phyloP scores from a whole-genome alignment of 2,797 vertebrate genomes.

The Pyrrhura leucotis region DNA sequence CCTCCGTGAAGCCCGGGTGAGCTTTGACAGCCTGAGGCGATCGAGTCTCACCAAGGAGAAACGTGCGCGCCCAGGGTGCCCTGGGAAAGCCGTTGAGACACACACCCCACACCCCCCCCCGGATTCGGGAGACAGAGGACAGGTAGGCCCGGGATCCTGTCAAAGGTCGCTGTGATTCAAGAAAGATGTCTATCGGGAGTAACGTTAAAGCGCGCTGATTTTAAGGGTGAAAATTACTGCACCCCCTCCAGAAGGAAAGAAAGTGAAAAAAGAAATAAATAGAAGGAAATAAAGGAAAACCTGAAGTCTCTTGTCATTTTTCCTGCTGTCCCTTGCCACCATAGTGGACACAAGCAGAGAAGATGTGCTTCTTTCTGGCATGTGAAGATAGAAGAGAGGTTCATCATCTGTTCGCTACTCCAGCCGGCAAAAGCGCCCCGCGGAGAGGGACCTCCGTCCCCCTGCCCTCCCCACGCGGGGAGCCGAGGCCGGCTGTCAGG shows the following conservation, averaged over 20 bases:
- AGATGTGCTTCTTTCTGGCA: background rate
- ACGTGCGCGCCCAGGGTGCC: too few species aligned
- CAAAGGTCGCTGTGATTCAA: background rate
- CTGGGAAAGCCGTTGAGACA: background rate
- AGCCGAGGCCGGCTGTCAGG: background rate
- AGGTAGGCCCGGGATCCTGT: background rate
- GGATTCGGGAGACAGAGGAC: accelerated
- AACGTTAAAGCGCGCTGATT: background rate
- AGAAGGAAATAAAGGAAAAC: background rate
- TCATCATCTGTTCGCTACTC: background rate
- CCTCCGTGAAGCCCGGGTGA: background rate
- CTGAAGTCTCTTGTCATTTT: background rate
- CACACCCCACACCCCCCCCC: too few species aligned
- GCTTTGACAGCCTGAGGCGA: background rate
- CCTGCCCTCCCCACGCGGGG: background rate
- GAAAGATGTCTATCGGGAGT: background rate
- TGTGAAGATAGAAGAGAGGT: background rate
- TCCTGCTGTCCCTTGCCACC: background rate
- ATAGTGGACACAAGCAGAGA: background rate
- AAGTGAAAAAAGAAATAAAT: accelerated
- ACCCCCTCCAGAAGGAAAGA: background rate
- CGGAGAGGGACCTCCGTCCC: background rate
- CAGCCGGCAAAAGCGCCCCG: background rate
- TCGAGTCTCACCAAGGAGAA: background rate
- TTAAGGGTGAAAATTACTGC: background rate